Evolutionary conservation across 2,113 vertebrate genomes (phyloP), one percentile per base, ranked within the genome.

Genomic region (Agelaius tricolor): DNA sequence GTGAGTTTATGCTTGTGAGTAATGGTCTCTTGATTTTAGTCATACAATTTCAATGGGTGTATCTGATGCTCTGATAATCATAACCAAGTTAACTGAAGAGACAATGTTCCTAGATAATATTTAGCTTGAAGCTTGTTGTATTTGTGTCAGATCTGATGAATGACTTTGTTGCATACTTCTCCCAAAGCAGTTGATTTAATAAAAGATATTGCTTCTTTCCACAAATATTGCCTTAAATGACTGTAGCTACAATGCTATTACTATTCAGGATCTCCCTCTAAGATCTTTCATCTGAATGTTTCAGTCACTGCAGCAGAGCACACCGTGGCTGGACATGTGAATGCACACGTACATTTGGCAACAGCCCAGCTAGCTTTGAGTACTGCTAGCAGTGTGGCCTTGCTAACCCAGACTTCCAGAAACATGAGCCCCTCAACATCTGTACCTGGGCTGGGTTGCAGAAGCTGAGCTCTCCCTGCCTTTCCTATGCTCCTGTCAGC

Each of bases 381-480:
- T 27, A 19, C 10, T 2, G 9, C 6, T 23, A 41, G 57, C n/a
- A 67, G 51, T 2, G 15, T 11, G 43, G 51, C 8, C 0, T 0
- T 41, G 55, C 31, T 37, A 39, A 78, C 17, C 21, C 33, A 74
- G 59, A 33, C 59, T 62, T 86, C 46, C 66, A 84, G 69, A 71
- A 81, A 71, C 30, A 39, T 0, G 5, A 71, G 65, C 7, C 21
- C 23, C 44, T 61, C 33, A 39, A 51, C 76, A 62, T 3, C 43
- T 62, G 18, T 43, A 69, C 59, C 41, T 67, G 39, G 62, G 23
- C 55, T 92, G 55, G 7, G 9, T 17, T n/a, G 26, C 23, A 59
- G 72, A 58, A 76, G 28, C 22, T 30, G 46, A 76, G 51, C 12
- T 80, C 10, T 75, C 54, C 19, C 1, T 66, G 55, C 47, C 47